phyloP scores from a whole-genome alignment of 2,888 invertebrate species.

The Seira musarum region DNA sequence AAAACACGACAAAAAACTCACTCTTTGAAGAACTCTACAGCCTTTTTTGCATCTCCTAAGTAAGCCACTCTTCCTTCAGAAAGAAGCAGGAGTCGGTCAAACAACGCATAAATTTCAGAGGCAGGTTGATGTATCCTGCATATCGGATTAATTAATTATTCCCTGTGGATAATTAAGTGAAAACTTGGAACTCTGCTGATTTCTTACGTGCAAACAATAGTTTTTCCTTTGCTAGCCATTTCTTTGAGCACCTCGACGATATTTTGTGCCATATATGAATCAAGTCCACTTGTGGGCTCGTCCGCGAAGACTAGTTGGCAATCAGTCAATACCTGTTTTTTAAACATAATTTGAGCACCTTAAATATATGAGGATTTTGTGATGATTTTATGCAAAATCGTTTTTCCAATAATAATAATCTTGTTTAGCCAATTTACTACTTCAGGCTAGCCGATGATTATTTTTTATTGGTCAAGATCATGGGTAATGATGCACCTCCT shows the following conservation, averaged over 20 bases:
- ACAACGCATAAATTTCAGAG: conserved; percentile 90
- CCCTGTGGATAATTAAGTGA: too few species aligned
- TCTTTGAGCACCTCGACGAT: conserved; percentile 72
- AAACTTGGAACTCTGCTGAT: too few species aligned
- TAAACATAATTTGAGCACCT: neutral
- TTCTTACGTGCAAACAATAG: conserved; percentile 93
- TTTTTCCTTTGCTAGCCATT: conserved; percentile 86
- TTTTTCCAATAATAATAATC: too few species aligned
- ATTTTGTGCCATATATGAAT: conserved; percentile 97
- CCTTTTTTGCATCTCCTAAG: conserved; percentile 61
- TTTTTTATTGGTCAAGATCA: too few species aligned
- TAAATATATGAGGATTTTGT: too few species aligned
- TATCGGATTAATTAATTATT: too few species aligned
- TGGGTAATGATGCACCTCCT: too few species aligned
- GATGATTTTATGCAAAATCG: too few species aligned
- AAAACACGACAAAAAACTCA: too few species aligned
- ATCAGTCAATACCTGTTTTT: conserved; percentile 86
- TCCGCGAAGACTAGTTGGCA: conserved; percentile 97
- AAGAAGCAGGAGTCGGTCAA: conserved; percentile 90
- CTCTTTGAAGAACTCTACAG: conserved; percentile 60
- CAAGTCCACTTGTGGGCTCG: conserved; percentile 87
- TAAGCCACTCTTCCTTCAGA: conserved; percentile 91
- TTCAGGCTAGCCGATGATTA: too few species aligned
- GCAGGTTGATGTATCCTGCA: conserved; percentile 97
- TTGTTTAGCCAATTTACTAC: too few species aligned